A percentile compares a stretch with the other conserved stretches of the same genome.
These are phyloP conservation scores for Proteles cristata DNA, from an alignment of 2,113 vertebrate species.

Conservation along the genomic window DNA sequence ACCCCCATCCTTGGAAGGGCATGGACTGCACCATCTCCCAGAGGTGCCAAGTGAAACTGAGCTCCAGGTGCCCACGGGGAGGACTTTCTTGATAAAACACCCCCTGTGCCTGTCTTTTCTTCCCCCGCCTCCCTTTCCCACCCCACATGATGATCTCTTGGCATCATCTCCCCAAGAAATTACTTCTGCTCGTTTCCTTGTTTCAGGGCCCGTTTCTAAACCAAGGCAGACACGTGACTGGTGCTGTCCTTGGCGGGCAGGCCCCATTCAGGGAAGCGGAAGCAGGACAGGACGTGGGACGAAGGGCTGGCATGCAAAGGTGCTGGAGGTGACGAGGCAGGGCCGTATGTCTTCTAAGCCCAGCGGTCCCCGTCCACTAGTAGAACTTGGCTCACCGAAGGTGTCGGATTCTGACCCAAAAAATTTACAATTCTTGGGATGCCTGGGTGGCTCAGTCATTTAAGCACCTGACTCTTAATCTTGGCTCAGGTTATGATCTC, in stretches of 20 bases:
- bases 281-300: neutral
- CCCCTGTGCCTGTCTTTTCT: neutral
- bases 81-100: neutral
- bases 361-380: no score
- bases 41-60: neutral
- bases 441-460: no score
- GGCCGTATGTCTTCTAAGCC: neutral
- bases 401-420: neutral
- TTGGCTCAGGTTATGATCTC: no score
- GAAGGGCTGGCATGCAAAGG: neutral
- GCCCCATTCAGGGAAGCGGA: no score
- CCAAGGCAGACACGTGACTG: neutral
- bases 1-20: neutral
- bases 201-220: neutral
- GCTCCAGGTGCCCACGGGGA: no score
- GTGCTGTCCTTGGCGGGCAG: neutral
- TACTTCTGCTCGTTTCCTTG: neutral
- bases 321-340: no score
- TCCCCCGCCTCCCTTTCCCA: neutral
- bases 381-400: neutral
- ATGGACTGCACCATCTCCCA: neutral
- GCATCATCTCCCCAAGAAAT: neutral
- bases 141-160: neutral
- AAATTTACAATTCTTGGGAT: neutral
- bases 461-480: no score